Conservation (phyloP, 2,888 invertebrate species). For the Hololepta plana region DNA sequence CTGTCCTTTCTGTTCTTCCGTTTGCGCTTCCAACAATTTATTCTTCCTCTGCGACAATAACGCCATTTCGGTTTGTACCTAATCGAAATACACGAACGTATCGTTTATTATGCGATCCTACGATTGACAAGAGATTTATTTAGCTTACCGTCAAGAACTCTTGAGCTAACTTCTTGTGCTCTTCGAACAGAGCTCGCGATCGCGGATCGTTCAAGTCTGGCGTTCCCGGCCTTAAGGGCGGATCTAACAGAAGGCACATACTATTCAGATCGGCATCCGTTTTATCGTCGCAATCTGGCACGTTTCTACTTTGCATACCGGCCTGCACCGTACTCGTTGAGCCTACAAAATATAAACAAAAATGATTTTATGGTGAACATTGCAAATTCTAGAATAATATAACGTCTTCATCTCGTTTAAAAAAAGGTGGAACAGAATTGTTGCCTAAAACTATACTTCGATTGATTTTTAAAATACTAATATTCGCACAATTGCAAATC, state of each 20-base stretch:
- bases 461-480: no score
- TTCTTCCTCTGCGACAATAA: slow-evolving; percentile 63
- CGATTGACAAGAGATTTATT: background rate
- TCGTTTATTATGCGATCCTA: background rate
- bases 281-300: slow-evolving; percentile 5
- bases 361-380: no score
- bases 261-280: slow-evolving; percentile 41
- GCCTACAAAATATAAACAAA: slow-evolving; percentile 14
- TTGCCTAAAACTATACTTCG: no score
- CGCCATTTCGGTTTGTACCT: slow-evolving; percentile 69
- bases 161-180: slow-evolving; percentile 74
- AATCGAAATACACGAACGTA: slow-evolving; percentile 6
- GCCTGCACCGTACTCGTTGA: slow-evolving; percentile 18
- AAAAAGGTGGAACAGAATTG: no score
- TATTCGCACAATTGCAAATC: no score
- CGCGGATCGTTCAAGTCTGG: slow-evolving; percentile 61
- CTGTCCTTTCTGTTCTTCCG: slow-evolving; percentile 27
- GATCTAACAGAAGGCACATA: slow-evolving; percentile 62
- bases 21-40: slow-evolving; percentile 49
- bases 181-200: slow-evolving; percentile 72
- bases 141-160: slow-evolving; percentile 60
- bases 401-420: no score
- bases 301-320: slow-evolving; percentile 17
- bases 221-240: slow-evolving; percentile 64
- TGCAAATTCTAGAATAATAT: no score